Percentiles rank a stretch among this genome's conserved stretches.
Evolutionary conservation across 1,140 invertebrate species (phyloP).

Genomic region (Carposina sasakii): DNA sequence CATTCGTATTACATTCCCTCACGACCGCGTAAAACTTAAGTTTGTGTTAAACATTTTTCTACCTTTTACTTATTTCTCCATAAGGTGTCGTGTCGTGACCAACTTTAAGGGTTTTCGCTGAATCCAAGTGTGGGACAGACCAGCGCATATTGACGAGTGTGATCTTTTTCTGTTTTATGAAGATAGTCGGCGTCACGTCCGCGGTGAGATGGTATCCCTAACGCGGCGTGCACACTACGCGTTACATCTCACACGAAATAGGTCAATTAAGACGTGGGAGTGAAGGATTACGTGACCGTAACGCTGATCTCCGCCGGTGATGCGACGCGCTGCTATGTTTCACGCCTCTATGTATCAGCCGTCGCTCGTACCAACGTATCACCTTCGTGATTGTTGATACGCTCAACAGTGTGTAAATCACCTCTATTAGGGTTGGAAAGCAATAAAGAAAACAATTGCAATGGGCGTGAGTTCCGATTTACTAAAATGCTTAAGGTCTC

Average conservation of each 20-base stretch:
- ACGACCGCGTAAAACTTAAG: constrained; percentile 30
- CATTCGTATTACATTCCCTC: constrained; percentile 38
- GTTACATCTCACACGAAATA: constrained; percentile 63
- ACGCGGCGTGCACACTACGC: constrained; percentile 39
- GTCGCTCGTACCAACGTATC: constrained; percentile 30
- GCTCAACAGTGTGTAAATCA: no score
- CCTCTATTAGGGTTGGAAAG: no score
- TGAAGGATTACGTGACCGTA: constrained; percentile 61
- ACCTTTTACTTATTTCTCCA: no score
- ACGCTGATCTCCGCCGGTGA: constrained; percentile 50
- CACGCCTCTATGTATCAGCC: constrained; percentile 55
- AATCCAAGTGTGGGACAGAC: no score
- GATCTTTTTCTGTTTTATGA: no score
- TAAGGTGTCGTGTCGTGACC: no score
- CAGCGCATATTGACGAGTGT: no score
- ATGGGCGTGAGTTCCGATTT: constrained; percentile 32
- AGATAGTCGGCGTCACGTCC: constrained; percentile 47
- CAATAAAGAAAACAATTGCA: no score
- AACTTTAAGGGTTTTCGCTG: no score
- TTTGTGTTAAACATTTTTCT: constrained; percentile 38
- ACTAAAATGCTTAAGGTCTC: no score
- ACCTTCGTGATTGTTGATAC: no score
- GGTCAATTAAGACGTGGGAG: constrained; percentile 71
- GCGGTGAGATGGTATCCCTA: constrained; percentile 63
- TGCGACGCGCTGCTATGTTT: constrained; percentile 54